These are phyloP conservation scores for Notiomystis cincta DNA, from an alignment of 2,113 vertebrate genomes.

Conservation along the genomic window DNA sequence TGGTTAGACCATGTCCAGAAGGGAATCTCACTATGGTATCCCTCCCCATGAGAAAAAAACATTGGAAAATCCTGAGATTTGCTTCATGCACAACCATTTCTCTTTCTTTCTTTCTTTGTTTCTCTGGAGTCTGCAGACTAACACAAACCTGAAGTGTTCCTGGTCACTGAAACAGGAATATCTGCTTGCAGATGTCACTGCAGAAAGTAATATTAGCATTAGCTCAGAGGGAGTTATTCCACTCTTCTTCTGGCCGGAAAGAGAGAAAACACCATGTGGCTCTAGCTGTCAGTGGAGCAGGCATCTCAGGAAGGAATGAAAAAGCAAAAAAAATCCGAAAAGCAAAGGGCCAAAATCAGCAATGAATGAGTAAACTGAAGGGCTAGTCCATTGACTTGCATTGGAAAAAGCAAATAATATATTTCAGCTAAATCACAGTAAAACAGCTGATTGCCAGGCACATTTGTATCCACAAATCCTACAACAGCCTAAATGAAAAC, in stretches of 20 bases:
- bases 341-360: neutral
- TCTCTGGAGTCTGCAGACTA: neutral
- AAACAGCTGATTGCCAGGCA: neutral
- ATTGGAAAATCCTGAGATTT: neutral
- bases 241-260: neutral
- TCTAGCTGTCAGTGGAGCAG: neutral
- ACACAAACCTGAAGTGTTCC: neutral
- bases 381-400: neutral
- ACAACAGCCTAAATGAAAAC: neutral
- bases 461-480: neutral
- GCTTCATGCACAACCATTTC: neutral
- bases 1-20: neutral
- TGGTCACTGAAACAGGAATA: neutral
- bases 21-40: neutral
- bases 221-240: neutral
- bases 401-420: neutral
- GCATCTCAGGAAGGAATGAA: neutral
- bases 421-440: neutral
- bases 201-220: neutral
- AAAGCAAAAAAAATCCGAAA: conserved; percentile 21
- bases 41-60: neutral
- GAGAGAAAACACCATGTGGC: neutral
- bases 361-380: conserved; percentile 3
- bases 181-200: conserved; percentile 2
- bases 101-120: neutral